A percentile compares a stretch with the other conserved stretches of the same genome.
phyloP scores from a whole-genome alignment of 2,888 invertebrate genomes.

The Eupithecia abbreviata region DNA sequence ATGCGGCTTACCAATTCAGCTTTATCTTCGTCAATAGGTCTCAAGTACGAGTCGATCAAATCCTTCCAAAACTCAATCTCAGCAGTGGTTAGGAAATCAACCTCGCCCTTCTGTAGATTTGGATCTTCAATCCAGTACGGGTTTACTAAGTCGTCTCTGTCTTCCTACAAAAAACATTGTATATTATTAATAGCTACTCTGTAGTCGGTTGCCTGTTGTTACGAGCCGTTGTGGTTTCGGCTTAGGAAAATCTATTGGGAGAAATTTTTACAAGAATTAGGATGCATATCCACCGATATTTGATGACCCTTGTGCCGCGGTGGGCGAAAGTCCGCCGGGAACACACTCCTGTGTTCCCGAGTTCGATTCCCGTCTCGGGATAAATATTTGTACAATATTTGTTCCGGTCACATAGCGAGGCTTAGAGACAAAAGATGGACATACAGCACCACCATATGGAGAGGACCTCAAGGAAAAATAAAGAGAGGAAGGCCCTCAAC shows the following conservation, averaged over 20 bases:
- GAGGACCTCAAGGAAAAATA: no score
- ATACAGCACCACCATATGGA: no score
- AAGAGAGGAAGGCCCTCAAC: no score
- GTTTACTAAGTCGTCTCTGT: conserved; percentile 92
- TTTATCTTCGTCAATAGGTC: conserved; percentile 95
- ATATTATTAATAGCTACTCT: neutral
- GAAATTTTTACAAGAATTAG: neutral
- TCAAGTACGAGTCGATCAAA: conserved; percentile 94
- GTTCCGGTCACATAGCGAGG: no score
- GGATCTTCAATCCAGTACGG: conserved; percentile 98
- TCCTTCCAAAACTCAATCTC: conserved; percentile 98
- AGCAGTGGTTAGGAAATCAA: conserved; percentile 92
- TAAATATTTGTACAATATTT: no score
- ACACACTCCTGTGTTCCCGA: no score
- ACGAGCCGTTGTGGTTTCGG: neutral
- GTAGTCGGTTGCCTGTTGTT: neutral
- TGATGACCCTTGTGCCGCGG: no score
- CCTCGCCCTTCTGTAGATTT: conserved; percentile 93
- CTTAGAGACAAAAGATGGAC: no score
- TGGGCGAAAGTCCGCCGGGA: no score
- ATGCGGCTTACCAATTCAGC: conserved; percentile 89
- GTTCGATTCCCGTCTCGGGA: no score
- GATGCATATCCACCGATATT: no score
- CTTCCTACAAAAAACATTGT: conserved; percentile 72
- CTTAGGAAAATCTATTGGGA: neutral